Base-by-base conservation (phyloP, 2,113 vertebrate species). In the Oenanthe melanoleuca region DNA sequence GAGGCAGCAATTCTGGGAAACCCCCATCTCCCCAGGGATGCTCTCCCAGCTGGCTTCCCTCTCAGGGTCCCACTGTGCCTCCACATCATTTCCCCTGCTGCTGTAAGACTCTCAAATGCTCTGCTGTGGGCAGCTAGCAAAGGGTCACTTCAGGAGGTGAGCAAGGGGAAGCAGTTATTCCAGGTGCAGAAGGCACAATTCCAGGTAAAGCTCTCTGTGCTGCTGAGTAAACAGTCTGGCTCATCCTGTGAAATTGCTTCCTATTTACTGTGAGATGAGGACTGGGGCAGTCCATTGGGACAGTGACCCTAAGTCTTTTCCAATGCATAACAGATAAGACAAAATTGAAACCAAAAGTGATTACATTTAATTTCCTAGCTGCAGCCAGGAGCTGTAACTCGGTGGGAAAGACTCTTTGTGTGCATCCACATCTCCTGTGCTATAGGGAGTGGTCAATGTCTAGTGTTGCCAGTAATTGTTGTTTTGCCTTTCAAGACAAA, bases 401-500 rank as follows among this genome's bases (percentile, higher is more conserved):
- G 29, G 34, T 18, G 33, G 72, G 29, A 75, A 50, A 50, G 11
- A 19, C 12, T 45, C 3, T 18, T 22, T 31, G 23, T 19, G 5
- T 56, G 16, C 38, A 25, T 9, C 29, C 3, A 1, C n/a, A 50
- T 22, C 33, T 52, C 56, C 67, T 37, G 12, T 13, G 45, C 40
- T 31, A 12, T 3, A 56, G 37, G 23, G 28, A 55, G 18, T 15
- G 63, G 28, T 21, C 34, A 63, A 23, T 15, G 9, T n/a, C 38
- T 34, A 14, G 6, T 15, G 22, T 8, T 72, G 44, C 45, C 28
- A 34, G 38, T 5, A 56, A 71, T 1, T 49, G 40, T 15, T 8
- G 5, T 74, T 75, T 95, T 38, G 37, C 22, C 56, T 94, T 83
- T 75, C 26, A 65, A 37, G n/a, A 67, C 17, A 50, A 90, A 92